These are phyloP conservation scores for Drosophila borealis DNA, from an alignment of 2,888 invertebrate genomes.

Conservation along the genomic window DNA sequence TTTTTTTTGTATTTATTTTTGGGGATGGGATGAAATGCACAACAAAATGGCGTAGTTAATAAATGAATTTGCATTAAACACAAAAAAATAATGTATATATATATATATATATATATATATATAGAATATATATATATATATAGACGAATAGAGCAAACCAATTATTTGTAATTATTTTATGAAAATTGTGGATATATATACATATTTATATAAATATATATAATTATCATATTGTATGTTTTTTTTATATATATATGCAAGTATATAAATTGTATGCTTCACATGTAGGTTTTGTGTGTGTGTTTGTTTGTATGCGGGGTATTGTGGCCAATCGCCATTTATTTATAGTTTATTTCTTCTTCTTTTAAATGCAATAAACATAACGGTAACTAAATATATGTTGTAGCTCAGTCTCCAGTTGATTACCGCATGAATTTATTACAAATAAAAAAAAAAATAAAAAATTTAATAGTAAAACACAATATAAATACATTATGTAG, in stretches of 20 bases:
- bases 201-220: slow-evolving; percentile 4
- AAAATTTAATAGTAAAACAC: slow-evolving; percentile 37
- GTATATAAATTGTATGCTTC: slow-evolving; percentile 2
- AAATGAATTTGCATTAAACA: slow-evolving; percentile 21
- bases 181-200: slow-evolving; percentile 3
- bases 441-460: slow-evolving; percentile 55
- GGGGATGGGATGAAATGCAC: slow-evolving; percentile 3
- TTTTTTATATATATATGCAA: not conserved
- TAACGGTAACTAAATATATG: slow-evolving; percentile 84
- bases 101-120: not conserved
- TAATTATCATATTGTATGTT: slow-evolving; percentile 1
- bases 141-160: slow-evolving; percentile 26
- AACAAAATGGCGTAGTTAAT: slow-evolving; percentile 22
- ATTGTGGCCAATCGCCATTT: slow-evolving; percentile 6
- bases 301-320: not conserved
- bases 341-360: slow-evolving; percentile 11
- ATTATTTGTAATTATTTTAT: slow-evolving; percentile 16
- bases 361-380: slow-evolving; percentile 72
- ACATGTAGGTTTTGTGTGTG: slow-evolving; percentile 14
- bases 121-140: not conserved
- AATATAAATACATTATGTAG: slow-evolving; percentile 47
- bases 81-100: not conserved
- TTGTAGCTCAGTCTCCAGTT: slow-evolving; percentile 85
- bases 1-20: not conserved
- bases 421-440: slow-evolving; percentile 80